Conservation (phyloP, 1,140 invertebrate species). For the Tetramorium simillimum region DNA sequence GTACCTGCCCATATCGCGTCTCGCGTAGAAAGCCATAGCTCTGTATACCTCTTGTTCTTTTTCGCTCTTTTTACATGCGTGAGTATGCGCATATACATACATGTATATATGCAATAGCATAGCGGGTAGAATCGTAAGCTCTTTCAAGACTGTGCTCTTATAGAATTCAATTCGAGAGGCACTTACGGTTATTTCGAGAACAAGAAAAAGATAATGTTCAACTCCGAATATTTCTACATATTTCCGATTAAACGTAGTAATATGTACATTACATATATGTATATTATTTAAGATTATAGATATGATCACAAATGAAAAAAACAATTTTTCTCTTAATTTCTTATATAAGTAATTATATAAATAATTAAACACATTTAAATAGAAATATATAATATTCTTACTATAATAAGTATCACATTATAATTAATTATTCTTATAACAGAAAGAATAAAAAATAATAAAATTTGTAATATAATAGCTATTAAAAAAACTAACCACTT, state of each 20-base stretch:
- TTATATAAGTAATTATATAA: background rate
- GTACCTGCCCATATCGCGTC: conserved; percentile 54
- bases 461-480: background rate
- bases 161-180: conserved; percentile 75
- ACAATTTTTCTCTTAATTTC: background rate
- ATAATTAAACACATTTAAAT: background rate
- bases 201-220: conserved; percentile 74
- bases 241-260: conserved; percentile 3
- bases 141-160: conserved; percentile 66
- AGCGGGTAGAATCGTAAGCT: conserved; percentile 35
- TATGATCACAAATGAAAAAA: background rate
- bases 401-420: background rate
- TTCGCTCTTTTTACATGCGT: conserved; percentile 63
- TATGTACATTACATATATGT: background rate
- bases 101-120: background rate
- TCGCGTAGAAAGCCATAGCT: conserved; percentile 31
- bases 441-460: conserved; percentile 2
- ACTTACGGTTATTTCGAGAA: conserved; percentile 78
- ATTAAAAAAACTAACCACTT: background rate
- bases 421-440: background rate
- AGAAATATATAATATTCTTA: background rate
- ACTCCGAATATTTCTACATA: conserved; percentile 14
- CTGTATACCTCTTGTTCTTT: conserved; percentile 51
- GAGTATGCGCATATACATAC: conserved; percentile 7
- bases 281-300: background rate